Percentiles rank a stretch among this genome's conserved stretches.
Conservation (phyloP, 2,888 invertebrate species). For the Chymomyza procnemis region DNA sequence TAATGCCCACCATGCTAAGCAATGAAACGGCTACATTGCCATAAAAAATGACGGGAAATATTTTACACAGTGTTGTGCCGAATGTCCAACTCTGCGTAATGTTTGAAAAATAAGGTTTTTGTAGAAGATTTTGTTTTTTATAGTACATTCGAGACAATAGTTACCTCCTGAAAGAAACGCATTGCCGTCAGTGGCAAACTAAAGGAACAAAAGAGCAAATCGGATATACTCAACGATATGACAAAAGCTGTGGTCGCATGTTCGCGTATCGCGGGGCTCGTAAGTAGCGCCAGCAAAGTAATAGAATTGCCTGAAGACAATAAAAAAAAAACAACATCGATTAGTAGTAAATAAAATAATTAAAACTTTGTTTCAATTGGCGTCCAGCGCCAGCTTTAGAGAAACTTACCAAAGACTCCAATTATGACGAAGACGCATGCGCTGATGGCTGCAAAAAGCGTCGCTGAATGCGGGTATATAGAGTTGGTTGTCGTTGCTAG, state of each 20-base stretch:
- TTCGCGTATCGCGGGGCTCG: constrained; percentile 87
- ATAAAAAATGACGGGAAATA: constrained; percentile 93
- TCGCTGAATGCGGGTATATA: constrained; percentile 85
- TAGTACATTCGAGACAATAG: constrained; percentile 16
- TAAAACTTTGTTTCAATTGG: neutral
- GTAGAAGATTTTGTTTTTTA: neutral
- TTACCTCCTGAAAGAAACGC: constrained; percentile 86
- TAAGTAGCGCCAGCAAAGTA: constrained; percentile 88
- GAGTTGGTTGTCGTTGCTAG: constrained; percentile 52
- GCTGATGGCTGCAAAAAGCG: constrained; percentile 87
- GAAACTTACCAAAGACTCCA: constrained; percentile 86
- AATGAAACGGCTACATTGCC: constrained; percentile 93
- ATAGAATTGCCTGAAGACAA: constrained; percentile 85
- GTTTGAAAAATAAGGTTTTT: neutral
- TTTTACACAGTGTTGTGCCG: constrained; percentile 86
- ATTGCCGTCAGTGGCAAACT: constrained; percentile 91
- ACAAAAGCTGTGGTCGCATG: constrained; percentile 94
- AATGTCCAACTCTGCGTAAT: constrained; percentile 84
- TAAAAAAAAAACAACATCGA: constrained; percentile 15
- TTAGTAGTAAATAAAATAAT: neutral
- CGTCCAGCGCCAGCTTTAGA: neutral
- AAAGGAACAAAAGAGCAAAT: constrained; percentile 89
- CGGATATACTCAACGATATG: constrained; percentile 90
- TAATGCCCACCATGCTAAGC: constrained; percentile 93
- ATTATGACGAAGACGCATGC: constrained; percentile 88